Evolutionary conservation across 2,888 invertebrate species (phyloP), one percentile per base, ranked within the genome.

Genomic region (Hymenopus coronatus): DNA sequence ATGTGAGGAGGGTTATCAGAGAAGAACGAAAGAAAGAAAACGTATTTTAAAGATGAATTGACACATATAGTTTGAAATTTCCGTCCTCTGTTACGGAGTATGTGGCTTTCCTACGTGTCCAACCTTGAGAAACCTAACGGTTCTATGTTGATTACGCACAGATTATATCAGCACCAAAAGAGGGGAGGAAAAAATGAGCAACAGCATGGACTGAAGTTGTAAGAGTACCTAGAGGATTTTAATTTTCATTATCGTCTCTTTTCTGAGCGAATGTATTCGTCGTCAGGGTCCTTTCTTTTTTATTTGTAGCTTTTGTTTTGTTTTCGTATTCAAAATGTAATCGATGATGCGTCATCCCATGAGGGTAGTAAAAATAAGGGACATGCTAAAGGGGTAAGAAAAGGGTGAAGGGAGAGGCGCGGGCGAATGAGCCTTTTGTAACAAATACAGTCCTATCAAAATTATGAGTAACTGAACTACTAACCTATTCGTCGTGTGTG

Each of bases 311-410:
- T 87, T 70, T 70, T 40, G 30, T 87, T 30, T 87, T 87, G 82
- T 87, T 87, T 87, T 82, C 85, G 82, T 89, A 87, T 88, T 82
- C 81, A 90, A 89, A 90, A 87, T 88, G 87, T 87, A 88, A 90
- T 90, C 90, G 89, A 90, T 90, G 90, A 90, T 90, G 90, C 90
- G 90, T 90, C 90, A 90, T 90, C 89, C 84, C 84, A 89, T 88
- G 87, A n/a, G 89, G 89, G 88, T 89, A 86, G 89, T 89, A 89
- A 89, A 89, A 89, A 89, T 89, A 88, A 86, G 84, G 88, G 84
- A 85, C 84, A 85, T 81, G 85, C n/a, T 88, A 85, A 83, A 88
- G 83, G 86, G 82, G 89, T 82, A 70, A 83, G 88, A 82, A 88
- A 85, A 84, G 54, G 20, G 20, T 70, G 54, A 28, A 40, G 82